Percentiles rank a stretch among this genome's conserved stretches.
Conservation (phyloP, 2,797 vertebrate genomes). For the Enoplosus armatus region DNA sequence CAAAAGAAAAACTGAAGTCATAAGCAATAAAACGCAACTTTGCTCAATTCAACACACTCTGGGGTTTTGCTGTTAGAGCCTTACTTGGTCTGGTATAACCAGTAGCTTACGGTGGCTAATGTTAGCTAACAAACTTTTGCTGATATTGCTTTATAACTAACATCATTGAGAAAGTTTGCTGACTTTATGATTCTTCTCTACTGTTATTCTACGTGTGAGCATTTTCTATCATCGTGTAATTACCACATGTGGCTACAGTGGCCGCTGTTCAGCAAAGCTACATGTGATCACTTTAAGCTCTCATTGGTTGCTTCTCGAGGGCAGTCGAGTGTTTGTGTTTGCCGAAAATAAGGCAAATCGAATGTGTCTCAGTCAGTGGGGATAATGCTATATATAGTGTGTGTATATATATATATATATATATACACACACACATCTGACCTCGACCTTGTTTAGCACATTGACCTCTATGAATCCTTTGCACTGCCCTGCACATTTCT, state of each 20-base stretch:
- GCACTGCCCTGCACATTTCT: too few relatives aligned
- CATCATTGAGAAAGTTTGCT: background rate
- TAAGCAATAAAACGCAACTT: background rate
- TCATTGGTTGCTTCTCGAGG: background rate
- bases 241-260: too few relatives aligned
- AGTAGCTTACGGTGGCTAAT: background rate
- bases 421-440: too few relatives aligned
- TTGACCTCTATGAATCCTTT: too few relatives aligned
- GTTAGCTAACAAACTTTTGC: background rate
- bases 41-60: background rate
- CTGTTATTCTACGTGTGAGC: background rate
- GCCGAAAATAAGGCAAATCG: background rate
- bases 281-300: background rate
- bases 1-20: background rate
- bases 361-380: background rate
- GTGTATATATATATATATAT: too few relatives aligned
- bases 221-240: background rate
- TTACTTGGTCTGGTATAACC: background rate
- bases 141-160: background rate
- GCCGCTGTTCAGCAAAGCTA: background rate
- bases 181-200: background rate
- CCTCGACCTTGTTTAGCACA: too few relatives aligned
- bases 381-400: too few relatives aligned
- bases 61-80: background rate
- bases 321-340: background rate